These are phyloP conservation scores for Lemur catta DNA, from an alignment of 2,797 vertebrate genomes.

Conservation along the genomic window DNA sequence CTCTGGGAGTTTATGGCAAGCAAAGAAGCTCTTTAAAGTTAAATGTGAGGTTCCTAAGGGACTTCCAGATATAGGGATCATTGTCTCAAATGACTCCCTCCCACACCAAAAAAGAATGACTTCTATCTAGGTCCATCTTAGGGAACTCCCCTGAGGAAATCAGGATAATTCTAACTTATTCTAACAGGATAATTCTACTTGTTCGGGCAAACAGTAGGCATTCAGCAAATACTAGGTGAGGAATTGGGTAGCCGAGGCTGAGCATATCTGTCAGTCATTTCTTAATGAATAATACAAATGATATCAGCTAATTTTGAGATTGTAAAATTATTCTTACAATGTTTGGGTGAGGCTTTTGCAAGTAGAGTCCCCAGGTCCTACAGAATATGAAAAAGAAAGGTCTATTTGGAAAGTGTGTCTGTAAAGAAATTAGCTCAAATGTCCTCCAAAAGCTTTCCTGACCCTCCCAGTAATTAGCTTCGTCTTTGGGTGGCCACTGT, in stretches of 20 bases:
- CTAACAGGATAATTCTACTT: neutral
- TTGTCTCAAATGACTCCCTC: neutral
- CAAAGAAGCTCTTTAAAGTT: neutral
- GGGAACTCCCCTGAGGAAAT: neutral
- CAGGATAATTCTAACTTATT: neutral
- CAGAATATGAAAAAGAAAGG: neutral
- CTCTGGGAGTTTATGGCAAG: neutral
- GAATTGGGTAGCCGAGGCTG: neutral
- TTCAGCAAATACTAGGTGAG: neutral
- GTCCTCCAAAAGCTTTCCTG: neutral
- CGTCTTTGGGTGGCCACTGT: neutral
- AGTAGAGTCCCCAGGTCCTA: neutral
- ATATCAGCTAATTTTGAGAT: neutral
- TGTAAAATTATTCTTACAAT: neutral
- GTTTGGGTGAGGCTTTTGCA: neutral
- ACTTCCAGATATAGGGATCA: neutral
- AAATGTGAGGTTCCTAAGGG: neutral
- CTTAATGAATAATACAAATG: neutral
- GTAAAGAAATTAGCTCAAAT: neutral
- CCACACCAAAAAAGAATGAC: neutral
- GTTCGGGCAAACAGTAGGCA: accelerated
- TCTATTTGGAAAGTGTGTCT: neutral
- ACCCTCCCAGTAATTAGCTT: neutral
- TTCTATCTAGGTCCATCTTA: neutral
- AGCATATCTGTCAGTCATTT: neutral